A percentile compares a stretch with the other conserved stretches of the same genome.
Evolutionary conservation across 2,888 invertebrate genomes (phyloP).

Genomic region (Caenorhabditis uteleia): DNA sequence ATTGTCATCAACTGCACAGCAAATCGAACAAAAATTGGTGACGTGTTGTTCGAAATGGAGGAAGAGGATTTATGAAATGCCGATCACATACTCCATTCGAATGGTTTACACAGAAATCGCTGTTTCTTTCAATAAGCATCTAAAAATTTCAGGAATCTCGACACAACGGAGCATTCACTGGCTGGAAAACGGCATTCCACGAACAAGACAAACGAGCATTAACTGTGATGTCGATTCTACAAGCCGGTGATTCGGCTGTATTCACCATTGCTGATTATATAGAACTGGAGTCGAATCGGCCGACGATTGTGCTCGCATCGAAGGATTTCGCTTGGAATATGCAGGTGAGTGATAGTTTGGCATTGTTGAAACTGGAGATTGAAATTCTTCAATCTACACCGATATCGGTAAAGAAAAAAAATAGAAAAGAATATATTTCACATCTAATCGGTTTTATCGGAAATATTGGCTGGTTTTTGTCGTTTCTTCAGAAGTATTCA

Average conservation of each 20-base stretch:
- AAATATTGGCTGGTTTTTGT: too few species aligned
- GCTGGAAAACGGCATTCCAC: conserved; percentile 23
- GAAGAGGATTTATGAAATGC: conserved; percentile 14
- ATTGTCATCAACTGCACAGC: background rate
- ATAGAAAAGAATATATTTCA: background rate
- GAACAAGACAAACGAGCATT: conserved; percentile 6
- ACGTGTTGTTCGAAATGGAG: conserved; percentile 16
- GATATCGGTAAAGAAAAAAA: background rate
- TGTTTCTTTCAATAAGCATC: background rate
- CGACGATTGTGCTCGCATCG: conserved; percentile 15
- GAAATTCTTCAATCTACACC: background rate
- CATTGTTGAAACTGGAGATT: background rate
- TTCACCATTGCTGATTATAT: conserved; percentile 15
- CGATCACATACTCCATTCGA: conserved; percentile 20
- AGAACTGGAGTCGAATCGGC: conserved; percentile 3
- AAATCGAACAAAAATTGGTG: conserved; percentile 6
- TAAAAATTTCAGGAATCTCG: conserved; percentile 13
- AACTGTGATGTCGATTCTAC: conserved; percentile 8
- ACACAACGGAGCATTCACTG: conserved; percentile 34
- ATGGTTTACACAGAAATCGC: conserved; percentile 4
- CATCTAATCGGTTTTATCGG: background rate
- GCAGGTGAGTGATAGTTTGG: conserved; percentile 9
- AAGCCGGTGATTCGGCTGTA: conserved; percentile 25
- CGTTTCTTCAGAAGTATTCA: too few species aligned
- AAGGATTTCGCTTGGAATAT: conserved; percentile 27